These are phyloP conservation scores for Sesia apiformis DNA, from an alignment of 2,888 invertebrate species.

Conservation along the genomic window DNA sequence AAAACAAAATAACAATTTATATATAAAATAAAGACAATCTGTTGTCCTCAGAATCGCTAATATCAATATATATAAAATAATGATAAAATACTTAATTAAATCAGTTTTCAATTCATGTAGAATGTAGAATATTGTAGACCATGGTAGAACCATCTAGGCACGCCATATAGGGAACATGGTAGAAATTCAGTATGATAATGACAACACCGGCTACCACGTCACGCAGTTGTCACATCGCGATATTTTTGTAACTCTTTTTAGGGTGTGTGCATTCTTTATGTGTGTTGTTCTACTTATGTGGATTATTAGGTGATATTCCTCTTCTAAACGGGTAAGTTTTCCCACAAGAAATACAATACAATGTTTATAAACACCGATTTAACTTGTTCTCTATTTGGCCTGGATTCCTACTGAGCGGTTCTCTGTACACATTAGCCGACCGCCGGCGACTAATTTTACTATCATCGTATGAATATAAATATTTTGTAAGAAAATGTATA, in stretches of 20 bases:
- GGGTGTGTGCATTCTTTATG: slow-evolving; percentile 74
- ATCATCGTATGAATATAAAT: slow-evolving; percentile 27
- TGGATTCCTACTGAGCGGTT: slow-evolving; percentile 22
- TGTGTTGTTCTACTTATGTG: slow-evolving; percentile 75
- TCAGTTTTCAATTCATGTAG: no score
- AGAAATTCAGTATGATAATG: slow-evolving; percentile 10
- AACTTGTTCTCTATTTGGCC: slow-evolving; percentile 15
- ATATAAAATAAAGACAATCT: no score
- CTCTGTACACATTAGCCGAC: slow-evolving; percentile 28
- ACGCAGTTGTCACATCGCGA: slow-evolving; percentile 67
- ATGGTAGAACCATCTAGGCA: no score
- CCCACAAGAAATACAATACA: background rate
- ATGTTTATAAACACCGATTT: slow-evolving; percentile 1
- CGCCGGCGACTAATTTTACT: slow-evolving; percentile 57
- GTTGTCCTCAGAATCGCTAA: no score
- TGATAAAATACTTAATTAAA: no score
- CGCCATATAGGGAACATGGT: no score
- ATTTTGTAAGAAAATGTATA: slow-evolving; percentile 35
- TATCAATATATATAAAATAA: no score
- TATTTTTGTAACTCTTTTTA: slow-evolving; percentile 70
- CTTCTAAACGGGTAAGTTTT: slow-evolving; percentile 60
- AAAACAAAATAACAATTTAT: no score
- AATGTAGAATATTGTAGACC: no score
- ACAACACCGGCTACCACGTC: slow-evolving; percentile 67
- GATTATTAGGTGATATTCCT: slow-evolving; percentile 72